Conservation (phyloP, 2,113 vertebrate species). For the Pachypanchax playfairii region DNA sequence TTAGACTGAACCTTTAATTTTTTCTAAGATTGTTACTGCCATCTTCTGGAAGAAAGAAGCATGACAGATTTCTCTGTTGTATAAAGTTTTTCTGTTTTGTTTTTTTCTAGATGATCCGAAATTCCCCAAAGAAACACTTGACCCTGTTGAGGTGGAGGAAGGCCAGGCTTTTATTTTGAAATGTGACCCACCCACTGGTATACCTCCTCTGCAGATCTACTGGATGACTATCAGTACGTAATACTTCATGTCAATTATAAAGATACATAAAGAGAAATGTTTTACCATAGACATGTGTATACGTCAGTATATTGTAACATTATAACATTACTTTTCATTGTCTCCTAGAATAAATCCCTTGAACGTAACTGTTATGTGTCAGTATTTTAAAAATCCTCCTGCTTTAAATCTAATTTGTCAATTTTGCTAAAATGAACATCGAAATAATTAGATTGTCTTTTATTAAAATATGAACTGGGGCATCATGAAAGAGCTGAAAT, state of each 20-base stretch:
- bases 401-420: slow-evolving; percentile 9
- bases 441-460: neutral
- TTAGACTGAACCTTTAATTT: neutral
- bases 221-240: slow-evolving; percentile 97
- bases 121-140: slow-evolving; percentile 93
- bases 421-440: neutral
- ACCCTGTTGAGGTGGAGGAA: slow-evolving; percentile 88
- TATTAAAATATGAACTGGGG: neutral
- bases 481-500: neutral
- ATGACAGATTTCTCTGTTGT: slow-evolving; percentile 5
- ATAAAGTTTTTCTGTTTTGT: neutral
- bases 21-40: slow-evolving; percentile 51
- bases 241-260: too few species aligned
- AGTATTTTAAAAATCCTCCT: neutral
- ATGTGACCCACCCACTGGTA: slow-evolving; percentile 91
- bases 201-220: slow-evolving; percentile 92
- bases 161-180: slow-evolving; percentile 87
- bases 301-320: neutral
- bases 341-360: neutral
- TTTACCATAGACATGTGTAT: neutral
- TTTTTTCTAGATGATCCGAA: slow-evolving; percentile 86
- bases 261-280: neutral
- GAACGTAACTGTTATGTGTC: neutral
- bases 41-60: slow-evolving; percentile 51
- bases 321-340: neutral